Percentiles rank a stretch among this genome's conserved stretches.
These are phyloP conservation scores for Camelus dromedarius DNA, from an alignment of 2,113 vertebrate genomes.

Conservation along the genomic window DNA sequence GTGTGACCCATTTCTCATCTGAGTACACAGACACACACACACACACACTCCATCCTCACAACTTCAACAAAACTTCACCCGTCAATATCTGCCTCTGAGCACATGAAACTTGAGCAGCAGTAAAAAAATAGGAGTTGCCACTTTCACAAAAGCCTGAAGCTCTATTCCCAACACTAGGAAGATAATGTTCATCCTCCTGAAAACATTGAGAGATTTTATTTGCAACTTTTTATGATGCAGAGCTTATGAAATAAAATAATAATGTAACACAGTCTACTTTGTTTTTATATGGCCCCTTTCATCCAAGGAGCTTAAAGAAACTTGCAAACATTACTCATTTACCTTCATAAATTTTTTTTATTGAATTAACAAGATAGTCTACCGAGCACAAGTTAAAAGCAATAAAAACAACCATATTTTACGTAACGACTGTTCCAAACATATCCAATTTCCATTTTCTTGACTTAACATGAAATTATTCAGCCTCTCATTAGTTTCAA, in stretches of 20 bases:
- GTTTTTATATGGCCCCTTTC: conserved; percentile 71
- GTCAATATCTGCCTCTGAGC: conserved; percentile 24
- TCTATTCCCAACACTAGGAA: conserved; percentile 60
- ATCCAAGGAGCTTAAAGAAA: conserved; percentile 57
- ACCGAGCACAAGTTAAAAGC: conserved; percentile 61
- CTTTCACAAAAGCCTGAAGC: conserved; percentile 48
- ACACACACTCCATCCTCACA: background rate
- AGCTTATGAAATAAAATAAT: conserved; percentile 74
- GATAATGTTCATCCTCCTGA: conserved; percentile 57
- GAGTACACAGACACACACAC: background rate
- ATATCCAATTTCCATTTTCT: conserved; percentile 67
- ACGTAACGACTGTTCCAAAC: conserved; percentile 52
- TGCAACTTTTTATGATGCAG: conserved; percentile 54
- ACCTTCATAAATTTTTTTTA: conserved; percentile 69
- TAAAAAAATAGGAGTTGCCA: background rate
- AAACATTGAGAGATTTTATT: conserved; percentile 60
- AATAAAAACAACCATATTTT: conserved; percentile 72
- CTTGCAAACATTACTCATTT: conserved; percentile 69
- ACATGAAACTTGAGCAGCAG: conserved; percentile 10
- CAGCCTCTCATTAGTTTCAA: conserved; percentile 70
- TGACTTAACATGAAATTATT: conserved; percentile 70
- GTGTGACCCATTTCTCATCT: background rate
- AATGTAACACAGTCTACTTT: conserved; percentile 55
- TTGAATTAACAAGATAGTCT: conserved; percentile 69
- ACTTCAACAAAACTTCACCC: background rate